Percentiles rank a stretch among this genome's conserved stretches.
Evolutionary conservation across 1,140 invertebrate species (phyloP).

Genomic region (Patella vulgata): DNA sequence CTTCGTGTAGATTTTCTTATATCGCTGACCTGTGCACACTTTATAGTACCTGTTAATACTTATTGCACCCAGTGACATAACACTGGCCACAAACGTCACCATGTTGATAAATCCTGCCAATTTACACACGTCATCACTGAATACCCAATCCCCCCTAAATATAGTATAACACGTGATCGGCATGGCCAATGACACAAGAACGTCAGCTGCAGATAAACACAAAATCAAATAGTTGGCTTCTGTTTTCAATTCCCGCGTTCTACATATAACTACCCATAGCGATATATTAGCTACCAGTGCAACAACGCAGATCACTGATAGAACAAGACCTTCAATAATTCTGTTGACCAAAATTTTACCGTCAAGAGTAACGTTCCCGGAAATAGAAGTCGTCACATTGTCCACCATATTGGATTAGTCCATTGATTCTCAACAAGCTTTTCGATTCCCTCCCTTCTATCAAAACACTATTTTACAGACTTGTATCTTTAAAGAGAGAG

Average conservation of each 20-base stretch:
- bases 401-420: no score
- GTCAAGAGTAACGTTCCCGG: no score
- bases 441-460: no score
- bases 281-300: conserved; percentile 36
- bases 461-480: no score
- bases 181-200: conserved; percentile 45
- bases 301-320: conserved; percentile 31
- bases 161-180: conserved; percentile 49
- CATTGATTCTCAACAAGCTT: no score
- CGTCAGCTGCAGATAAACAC: conserved; percentile 41
- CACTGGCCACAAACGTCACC: conserved; percentile 38
- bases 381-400: no score
- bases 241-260: conserved; percentile 35
- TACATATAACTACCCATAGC: conserved; percentile 44
- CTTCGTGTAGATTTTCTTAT: no score
- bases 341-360: background rate
- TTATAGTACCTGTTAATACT: conserved; percentile 27
- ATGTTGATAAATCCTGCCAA: conserved; percentile 37
- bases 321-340: conserved; percentile 26
- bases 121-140: conserved; percentile 12
- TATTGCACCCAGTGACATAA: conserved; percentile 39
- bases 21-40: background rate
- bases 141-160: conserved; percentile 34
- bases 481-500: no score
- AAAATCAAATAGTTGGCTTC: conserved; percentile 46